These are phyloP conservation scores for Meles meles DNA, from an alignment of 2,113 vertebrate species.

Conservation along the genomic window DNA sequence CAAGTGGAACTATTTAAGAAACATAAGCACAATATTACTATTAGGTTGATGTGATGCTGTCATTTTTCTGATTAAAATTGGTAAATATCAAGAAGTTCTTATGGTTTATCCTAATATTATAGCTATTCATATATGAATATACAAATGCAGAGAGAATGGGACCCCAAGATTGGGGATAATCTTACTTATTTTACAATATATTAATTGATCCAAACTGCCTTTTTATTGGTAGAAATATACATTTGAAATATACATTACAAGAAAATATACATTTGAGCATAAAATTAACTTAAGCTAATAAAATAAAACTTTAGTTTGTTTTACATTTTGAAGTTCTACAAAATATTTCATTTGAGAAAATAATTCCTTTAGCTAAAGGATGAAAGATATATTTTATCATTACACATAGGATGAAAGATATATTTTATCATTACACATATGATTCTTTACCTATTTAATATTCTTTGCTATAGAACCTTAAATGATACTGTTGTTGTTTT, in stretches of 20 bases:
- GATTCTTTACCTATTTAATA: not conserved
- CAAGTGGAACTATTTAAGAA: not conserved
- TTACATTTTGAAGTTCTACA: not conserved
- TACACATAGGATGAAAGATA: not conserved
- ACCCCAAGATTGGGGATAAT: not conserved
- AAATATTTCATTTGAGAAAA: constrained; percentile 16
- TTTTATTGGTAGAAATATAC: not conserved
- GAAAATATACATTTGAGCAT: not conserved
- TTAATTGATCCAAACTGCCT: not conserved
- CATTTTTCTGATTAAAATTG: not conserved
- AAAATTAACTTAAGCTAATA: not conserved
- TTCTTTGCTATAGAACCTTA: not conserved
- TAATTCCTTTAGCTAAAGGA: not conserved
- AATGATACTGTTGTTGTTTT: not conserved
- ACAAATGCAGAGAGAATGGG: not conserved
- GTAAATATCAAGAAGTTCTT: not conserved
- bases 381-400: not conserved
- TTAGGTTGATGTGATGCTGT: not conserved
- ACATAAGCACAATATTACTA: not conserved
- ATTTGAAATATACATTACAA: constrained; percentile 5
- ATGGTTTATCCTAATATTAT: not conserved
- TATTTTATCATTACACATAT: not conserved
- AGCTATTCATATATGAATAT: not conserved
- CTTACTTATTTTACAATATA: not conserved
- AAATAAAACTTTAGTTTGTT: constrained; percentile 18